Base-by-base conservation (phyloP, 2,888 invertebrate species). In the Sminthurides aquaticus region DNA sequence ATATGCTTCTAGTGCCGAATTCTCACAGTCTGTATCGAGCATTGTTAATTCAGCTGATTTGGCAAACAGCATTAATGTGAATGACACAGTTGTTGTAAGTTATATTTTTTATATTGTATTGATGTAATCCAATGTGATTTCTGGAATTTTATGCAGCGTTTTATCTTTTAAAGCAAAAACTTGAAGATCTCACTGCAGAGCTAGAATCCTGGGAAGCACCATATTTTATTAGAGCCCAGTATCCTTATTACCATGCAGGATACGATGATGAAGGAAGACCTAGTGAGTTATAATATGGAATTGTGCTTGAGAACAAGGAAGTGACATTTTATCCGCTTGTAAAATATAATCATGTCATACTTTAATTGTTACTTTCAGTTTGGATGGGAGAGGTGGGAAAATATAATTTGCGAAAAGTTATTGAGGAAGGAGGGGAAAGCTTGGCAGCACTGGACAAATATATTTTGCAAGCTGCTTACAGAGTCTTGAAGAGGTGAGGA, bases 361-460 rank as follows among this genome's bases (percentile, higher is more conserved):
- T n/a, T n/a, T n/a, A n/a, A 15, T 34, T 34, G 5, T 34, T 5
- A 34, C 15, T 34, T 34, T 5, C 43, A 57, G 57, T 57, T 26
- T 57, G 57, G 57, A 27, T 57, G 22, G 25, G 15, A 18, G 57
- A 57, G 28, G 57, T 24, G 5, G 57, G 57, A 15, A 57, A 57
- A 25, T 57, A 57, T 26, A 24, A 57, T n/a, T 5, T 57, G 5
- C 3, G 57, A n/a, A 26, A 24, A 26, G 57, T 57, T 57, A 26
- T 57, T 57, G 57, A 57, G n/a, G 28, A 57, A 27, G 57, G 57
- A 25, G 57, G 57, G n/a, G 25, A 20, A 25, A 15, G 18, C 8
- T 18, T 26, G n/a, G 25, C 18, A n/a, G 57, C 57, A 11, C 18
- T 57, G 57, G 57, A 57, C 57, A 57, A 57, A 25, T 57, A 57